Percentiles rank a stretch among this genome's conserved stretches.
Evolutionary conservation across 2,113 vertebrate genomes (phyloP).

Genomic region (Anolis carolinensis): DNA sequence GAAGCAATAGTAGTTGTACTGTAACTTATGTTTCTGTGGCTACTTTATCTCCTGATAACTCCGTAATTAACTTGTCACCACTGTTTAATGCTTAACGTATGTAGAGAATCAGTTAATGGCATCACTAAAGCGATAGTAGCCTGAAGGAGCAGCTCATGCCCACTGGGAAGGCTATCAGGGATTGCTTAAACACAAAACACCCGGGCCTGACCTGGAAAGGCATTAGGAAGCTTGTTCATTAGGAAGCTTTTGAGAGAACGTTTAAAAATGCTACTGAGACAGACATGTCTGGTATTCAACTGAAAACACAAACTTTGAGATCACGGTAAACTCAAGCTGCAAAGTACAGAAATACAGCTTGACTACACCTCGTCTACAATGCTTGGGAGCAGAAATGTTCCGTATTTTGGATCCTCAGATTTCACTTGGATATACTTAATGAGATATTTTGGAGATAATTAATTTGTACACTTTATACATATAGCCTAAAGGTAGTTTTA

Average conservation of each 20-base stretch:
- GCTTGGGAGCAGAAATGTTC: no score
- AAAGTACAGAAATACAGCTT: neutral
- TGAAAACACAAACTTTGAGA: neutral
- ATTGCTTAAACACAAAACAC: constrained; percentile 46
- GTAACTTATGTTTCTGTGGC: constrained; percentile 66
- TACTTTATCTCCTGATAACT: constrained; percentile 72
- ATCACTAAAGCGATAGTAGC: constrained; percentile 56
- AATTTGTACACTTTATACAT: no score
- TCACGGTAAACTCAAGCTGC: neutral
- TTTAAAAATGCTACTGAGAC: constrained; percentile 17
- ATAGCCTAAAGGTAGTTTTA: no score
- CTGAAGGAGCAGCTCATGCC: constrained; percentile 63
- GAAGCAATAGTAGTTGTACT: constrained; percentile 66
- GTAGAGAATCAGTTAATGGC: constrained; percentile 58
- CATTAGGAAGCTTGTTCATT: constrained; percentile 11
- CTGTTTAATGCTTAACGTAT: constrained; percentile 57
- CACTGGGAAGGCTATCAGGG: constrained; percentile 52
- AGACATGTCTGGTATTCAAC: neutral
- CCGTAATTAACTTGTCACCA: constrained; percentile 70
- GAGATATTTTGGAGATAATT: no score
- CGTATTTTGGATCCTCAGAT: no score
- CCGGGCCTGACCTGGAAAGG: constrained; percentile 44
- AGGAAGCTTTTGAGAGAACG: constrained; percentile 23
- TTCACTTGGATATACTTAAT: no score
- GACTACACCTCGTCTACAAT: no score